Conservation (phyloP, 2,113 vertebrate species). For the Campylomormyrus tamandua region DNA sequence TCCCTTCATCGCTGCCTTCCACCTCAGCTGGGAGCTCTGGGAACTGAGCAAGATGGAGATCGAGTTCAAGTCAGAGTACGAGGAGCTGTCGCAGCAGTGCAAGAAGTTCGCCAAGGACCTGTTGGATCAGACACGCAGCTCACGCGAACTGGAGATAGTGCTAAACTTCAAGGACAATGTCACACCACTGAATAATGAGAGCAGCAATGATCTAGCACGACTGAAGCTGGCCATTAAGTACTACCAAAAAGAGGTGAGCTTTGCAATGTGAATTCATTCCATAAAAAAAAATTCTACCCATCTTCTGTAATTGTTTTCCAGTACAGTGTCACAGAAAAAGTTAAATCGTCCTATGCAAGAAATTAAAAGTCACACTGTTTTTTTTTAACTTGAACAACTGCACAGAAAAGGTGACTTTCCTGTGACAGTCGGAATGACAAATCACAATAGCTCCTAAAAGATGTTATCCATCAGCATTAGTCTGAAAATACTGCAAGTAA, state of each 20-base stretch:
- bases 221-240: slow-evolving; percentile 97
- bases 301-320: not conserved
- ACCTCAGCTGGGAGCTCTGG: slow-evolving; percentile 91
- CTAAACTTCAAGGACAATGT: slow-evolving; percentile 90
- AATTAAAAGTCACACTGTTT: not conserved
- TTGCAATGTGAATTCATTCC: not conserved
- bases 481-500: not conserved
- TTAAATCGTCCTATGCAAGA: not conserved
- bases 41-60: slow-evolving; percentile 94
- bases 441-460: not conserved
- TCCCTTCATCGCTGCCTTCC: slow-evolving; percentile 92
- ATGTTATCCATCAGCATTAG: not conserved
- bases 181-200: slow-evolving; percentile 79
- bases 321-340: not conserved
- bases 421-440: not conserved
- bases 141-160: slow-evolving; percentile 87
- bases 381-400: not conserved
- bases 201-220: slow-evolving; percentile 79
- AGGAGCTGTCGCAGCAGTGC: slow-evolving; percentile 81
- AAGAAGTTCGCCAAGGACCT: slow-evolving; percentile 94
- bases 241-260: slow-evolving; percentile 88
- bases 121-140: slow-evolving; percentile 92
- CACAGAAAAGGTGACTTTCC: not conserved
- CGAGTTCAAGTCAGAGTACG: slow-evolving; percentile 93
- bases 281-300: not conserved